These are phyloP conservation scores for Dolichoris vasculosae DNA, from an alignment of 1,140 invertebrate species.

Conservation along the genomic window DNA sequence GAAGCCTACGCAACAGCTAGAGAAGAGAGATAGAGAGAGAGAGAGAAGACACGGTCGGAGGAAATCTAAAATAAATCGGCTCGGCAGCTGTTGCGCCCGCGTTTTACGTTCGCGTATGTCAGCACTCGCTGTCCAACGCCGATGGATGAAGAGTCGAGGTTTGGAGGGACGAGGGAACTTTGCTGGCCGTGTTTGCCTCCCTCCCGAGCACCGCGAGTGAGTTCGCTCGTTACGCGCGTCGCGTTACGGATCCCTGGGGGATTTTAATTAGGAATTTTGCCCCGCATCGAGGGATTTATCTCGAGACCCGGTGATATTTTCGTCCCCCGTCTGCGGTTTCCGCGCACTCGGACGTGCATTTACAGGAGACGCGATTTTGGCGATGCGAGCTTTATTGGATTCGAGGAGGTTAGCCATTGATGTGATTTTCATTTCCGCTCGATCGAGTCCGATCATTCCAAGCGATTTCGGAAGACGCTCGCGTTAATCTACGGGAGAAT, in stretches of 20 bases:
- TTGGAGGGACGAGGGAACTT: background rate
- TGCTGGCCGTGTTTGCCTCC: slow-evolving; percentile 49
- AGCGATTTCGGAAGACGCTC: too few species aligned
- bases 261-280: slow-evolving; percentile 47
- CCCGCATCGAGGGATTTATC: background rate
- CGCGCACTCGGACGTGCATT: background rate
- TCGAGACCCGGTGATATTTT: background rate
- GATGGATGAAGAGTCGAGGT: slow-evolving; percentile 17
- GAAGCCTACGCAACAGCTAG: slow-evolving; percentile 21
- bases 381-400: background rate
- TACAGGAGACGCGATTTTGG: background rate
- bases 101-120: slow-evolving; percentile 51
- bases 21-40: slow-evolving; percentile 21
- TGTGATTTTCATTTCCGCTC: too few species aligned
- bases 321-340: background rate
- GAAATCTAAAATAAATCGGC: slow-evolving; percentile 72
- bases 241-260: slow-evolving; percentile 15
- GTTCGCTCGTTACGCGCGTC: background rate
- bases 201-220: slow-evolving; percentile 1
- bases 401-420: too few species aligned
- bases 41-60: slow-evolving; percentile 44
- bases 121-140: background rate
- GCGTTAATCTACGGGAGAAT: too few species aligned
- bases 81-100: slow-evolving; percentile 68
- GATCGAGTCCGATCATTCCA: too few species aligned